Conservation (phyloP, 2,888 invertebrate genomes). For the Elegia similella region DNA sequence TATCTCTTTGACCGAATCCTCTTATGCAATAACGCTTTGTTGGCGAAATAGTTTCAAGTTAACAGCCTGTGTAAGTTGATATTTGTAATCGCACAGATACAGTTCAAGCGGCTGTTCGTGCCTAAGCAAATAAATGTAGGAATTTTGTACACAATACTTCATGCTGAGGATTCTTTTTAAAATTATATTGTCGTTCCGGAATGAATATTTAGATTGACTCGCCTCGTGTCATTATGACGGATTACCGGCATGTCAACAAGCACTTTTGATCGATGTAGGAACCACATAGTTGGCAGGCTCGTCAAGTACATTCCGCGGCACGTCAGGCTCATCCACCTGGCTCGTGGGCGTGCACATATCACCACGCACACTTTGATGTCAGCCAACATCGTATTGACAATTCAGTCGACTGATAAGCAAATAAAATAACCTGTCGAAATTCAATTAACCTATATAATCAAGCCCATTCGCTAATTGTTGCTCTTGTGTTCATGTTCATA, state of each 20-base stretch:
- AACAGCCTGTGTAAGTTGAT: conserved; percentile 40
- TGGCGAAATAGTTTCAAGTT: conserved; percentile 54
- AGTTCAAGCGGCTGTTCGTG: conserved; percentile 14
- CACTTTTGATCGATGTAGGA: conserved; percentile 34
- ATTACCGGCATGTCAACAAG: conserved; percentile 43
- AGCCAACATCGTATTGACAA: conserved; percentile 36
- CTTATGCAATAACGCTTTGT: conserved; percentile 65
- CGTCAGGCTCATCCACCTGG: conserved; percentile 66
- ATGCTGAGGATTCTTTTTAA: background rate
- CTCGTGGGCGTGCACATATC: conserved; percentile 52
- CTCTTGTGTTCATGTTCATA: conserved; percentile 22
- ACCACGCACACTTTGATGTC: conserved; percentile 53
- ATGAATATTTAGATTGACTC: conserved; percentile 19
- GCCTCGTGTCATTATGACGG: conserved; percentile 35
- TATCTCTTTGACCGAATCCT: conserved; percentile 69
- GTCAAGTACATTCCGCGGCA: conserved; percentile 47
- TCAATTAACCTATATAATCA: conserved; percentile 51
- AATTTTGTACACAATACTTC: background rate
- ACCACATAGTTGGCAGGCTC: conserved; percentile 54
- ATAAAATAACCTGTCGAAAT: conserved; percentile 38
- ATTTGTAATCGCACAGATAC: conserved; percentile 22
- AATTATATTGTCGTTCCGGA: background rate
- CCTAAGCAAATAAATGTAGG: conserved; percentile 15
- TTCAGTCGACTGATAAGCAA: conserved; percentile 37
- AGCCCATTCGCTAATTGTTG: conserved; percentile 44